Percentiles rank a stretch among this genome's conserved stretches.
phyloP scores from a whole-genome alignment of 2,888 invertebrate species.

The Nesidiocoris tenuis region DNA sequence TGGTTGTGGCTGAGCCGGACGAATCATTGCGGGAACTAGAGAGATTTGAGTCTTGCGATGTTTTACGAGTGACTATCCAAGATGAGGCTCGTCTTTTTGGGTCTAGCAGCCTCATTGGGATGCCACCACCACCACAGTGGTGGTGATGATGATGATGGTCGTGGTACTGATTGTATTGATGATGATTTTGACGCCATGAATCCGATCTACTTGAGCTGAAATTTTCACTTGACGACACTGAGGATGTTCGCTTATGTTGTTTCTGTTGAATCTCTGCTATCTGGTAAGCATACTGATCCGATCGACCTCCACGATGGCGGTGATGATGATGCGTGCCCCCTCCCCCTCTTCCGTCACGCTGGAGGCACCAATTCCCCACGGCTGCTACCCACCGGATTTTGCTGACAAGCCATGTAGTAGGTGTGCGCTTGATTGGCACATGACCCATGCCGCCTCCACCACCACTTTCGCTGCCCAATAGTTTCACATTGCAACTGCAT shows the following conservation, averaged over 20 bases:
- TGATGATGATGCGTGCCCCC: background rate
- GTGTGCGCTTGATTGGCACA: slow-evolving; percentile 49
- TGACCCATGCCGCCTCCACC: slow-evolving; percentile 48
- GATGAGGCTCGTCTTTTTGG: slow-evolving; percentile 80
- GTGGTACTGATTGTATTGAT: slow-evolving; percentile 54
- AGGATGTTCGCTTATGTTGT: slow-evolving; percentile 74
- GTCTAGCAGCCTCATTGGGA: slow-evolving; percentile 71
- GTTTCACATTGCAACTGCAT: slow-evolving; percentile 62
- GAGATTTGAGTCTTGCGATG: slow-evolving; percentile 87
- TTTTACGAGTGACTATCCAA: slow-evolving; percentile 87
- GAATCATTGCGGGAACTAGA: slow-evolving; percentile 90
- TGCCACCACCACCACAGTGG: slow-evolving; percentile 62
- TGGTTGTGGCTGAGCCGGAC: slow-evolving; percentile 83
- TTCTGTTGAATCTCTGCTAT: slow-evolving; percentile 74
- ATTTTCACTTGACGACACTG: slow-evolving; percentile 84
- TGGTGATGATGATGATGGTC: slow-evolving; percentile 55
- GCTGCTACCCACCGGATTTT: slow-evolving; percentile 60
- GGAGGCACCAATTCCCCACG: slow-evolving; percentile 51
- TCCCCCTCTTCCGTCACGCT: slow-evolving; percentile 54
- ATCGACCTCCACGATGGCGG: slow-evolving; percentile 55
- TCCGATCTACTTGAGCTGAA: slow-evolving; percentile 85
- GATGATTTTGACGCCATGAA: slow-evolving; percentile 76
- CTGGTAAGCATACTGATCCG: slow-evolving; percentile 72
- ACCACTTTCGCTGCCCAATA: slow-evolving; percentile 53
- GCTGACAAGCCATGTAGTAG: slow-evolving; percentile 55